These are phyloP conservation scores for Saimiri boliviensis DNA, from an alignment of 2,113 vertebrate genomes.

Conservation along the genomic window DNA sequence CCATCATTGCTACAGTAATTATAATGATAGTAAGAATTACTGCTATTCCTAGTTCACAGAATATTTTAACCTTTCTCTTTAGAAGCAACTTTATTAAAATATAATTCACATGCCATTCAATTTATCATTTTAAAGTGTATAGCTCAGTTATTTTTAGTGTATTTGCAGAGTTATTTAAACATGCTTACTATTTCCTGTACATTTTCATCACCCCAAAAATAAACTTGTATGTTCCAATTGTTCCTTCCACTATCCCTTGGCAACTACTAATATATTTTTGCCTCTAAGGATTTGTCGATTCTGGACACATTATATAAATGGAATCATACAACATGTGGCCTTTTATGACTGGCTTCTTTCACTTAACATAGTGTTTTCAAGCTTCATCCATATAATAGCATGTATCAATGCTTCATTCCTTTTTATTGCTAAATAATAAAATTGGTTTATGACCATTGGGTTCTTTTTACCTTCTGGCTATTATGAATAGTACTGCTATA, in stretches of 20 bases:
- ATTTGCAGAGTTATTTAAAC: background rate
- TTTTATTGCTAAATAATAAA: background rate
- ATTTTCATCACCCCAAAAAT: background rate
- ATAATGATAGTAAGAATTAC: background rate
- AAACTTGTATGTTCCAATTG: background rate
- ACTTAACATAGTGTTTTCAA: background rate
- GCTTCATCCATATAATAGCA: background rate
- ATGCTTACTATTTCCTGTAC: background rate
- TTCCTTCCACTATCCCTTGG: background rate
- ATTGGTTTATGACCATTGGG: too few species aligned
- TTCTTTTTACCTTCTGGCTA: background rate
- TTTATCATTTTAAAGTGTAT: background rate
- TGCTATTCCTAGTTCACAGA: background rate
- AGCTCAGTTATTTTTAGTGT: background rate
- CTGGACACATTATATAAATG: background rate
- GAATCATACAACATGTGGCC: background rate
- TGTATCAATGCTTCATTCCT: background rate
- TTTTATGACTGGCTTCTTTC: background rate
- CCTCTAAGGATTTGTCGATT: background rate
- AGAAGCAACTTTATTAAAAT: background rate
- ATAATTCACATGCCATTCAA: background rate
- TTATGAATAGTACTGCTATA: background rate
- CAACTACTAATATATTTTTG: background rate
- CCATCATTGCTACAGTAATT: background rate
- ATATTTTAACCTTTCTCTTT: background rate